Evolutionary conservation across 2,797 vertebrate species (phyloP), one percentile per base, ranked within the genome.

Genomic region (Chelon auratus): DNA sequence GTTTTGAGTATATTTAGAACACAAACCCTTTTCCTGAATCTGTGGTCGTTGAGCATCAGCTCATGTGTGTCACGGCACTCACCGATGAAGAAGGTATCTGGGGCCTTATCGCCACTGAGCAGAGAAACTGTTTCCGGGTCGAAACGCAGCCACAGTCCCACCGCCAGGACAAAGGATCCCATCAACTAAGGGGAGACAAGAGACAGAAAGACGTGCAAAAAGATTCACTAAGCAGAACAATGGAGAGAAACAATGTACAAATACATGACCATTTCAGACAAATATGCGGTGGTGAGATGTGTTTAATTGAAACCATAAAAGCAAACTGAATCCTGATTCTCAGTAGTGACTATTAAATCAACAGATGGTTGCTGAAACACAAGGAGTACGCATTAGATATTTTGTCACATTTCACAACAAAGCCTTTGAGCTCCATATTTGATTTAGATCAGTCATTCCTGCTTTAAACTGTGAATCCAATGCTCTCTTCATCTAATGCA

Each of bases 131-230:
- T 95, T 81, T 94, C 84, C 9, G 95, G 94, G 81, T 97, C 96
- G 50, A 99, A 96, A 12, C 97, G 94, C 58, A 99, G 93, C 97
- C 97, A 99, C 13, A 99, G 93, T 48, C 97, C 97, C 62, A 99
- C 96, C 1, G 96, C 96, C 64, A 99, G 93, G 70, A 99, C 95
- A 58, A 96, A 95, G 3, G 96, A 92, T 59, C 98, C 98, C 50
- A 96, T 95, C 93, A 99, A 82, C 98, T 99, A 62, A 12, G 63
- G 57, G 50, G 55, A 80, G 37, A 77, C 6, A 17, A 22, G 33
- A 68, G 9, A 24, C 30, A 78, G 50, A 72, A 20, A 51, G 4
- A 43, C 58, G 52, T 14, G 33, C 8, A 40, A 53, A 8, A 33
- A 33, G 30, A 3, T 33, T 33, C 30, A 24, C 2, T 3, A 53